Conservation (phyloP, 2,113 vertebrate genomes). For the Limanda limanda region DNA sequence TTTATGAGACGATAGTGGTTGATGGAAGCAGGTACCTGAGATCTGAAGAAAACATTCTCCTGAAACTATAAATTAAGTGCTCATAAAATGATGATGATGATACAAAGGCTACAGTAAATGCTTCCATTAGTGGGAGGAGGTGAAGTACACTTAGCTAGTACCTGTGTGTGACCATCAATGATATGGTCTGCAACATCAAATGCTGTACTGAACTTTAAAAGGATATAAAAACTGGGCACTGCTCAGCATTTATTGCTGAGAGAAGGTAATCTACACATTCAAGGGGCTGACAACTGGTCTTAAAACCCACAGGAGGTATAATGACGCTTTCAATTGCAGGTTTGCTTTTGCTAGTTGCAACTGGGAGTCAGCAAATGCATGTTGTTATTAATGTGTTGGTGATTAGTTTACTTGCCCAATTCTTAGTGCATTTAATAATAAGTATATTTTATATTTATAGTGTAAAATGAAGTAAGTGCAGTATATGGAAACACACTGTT, state of each 20-base stretch:
- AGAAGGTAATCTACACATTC: constrained; percentile 5
- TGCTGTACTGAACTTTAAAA: neutral
- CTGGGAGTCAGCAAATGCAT: neutral
- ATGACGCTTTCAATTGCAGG: neutral
- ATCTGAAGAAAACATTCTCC: neutral
- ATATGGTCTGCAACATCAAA: neutral
- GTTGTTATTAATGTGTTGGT: neutral
- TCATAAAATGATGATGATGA: neutral
- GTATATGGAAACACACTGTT: too few species aligned
- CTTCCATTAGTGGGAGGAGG: neutral
- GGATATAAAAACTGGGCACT: constrained; percentile 7
- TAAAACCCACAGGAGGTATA: neutral
- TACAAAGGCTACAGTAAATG: neutral
- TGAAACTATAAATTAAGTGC: neutral
- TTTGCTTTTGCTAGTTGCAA: neutral
- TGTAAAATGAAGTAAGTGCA: neutral
- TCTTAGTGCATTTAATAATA: neutral
- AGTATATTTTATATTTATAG: neutral
- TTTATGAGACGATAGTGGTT: neutral
- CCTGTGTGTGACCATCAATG: neutral
- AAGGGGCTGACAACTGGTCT: neutral
- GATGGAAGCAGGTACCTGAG: neutral
- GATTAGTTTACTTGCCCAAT: neutral
- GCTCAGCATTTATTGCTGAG: constrained; percentile 5
- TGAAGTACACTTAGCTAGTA: neutral